A percentile compares a stretch with the other conserved stretches of the same genome.
Evolutionary conservation across 2,797 vertebrate species (phyloP).

Genomic region (Bufotes viridis): DNA sequence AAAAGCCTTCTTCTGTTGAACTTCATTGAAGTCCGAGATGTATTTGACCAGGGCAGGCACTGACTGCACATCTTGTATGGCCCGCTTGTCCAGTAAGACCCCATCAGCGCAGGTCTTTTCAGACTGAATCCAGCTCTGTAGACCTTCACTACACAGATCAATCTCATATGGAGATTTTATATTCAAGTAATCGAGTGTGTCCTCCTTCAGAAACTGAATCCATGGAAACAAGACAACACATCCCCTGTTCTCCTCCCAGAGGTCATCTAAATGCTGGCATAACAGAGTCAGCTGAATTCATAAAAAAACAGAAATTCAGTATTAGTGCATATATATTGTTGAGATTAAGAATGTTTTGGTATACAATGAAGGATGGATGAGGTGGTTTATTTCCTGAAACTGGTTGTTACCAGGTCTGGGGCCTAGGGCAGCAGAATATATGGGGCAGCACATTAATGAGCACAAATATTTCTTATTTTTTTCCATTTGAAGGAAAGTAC

Average conservation of each 20-base stretch:
- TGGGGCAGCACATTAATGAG: too few species aligned
- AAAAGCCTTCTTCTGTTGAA: constrained; percentile 87
- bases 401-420: too few species aligned
- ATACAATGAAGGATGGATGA: too few species aligned
- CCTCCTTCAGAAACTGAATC: constrained; percentile 97
- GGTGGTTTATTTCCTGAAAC: too few species aligned
- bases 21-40: constrained; percentile 90
- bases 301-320: background rate
- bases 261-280: constrained; percentile 88
- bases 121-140: constrained; percentile 67
- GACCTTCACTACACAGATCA: constrained; percentile 70
- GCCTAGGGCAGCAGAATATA: too few species aligned
- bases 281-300: constrained; percentile 84
- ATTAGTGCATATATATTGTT: background rate
- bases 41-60: constrained; percentile 82
- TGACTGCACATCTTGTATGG: constrained; percentile 82
- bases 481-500: too few species aligned
- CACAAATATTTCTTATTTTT: too few species aligned
- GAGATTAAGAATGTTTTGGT: background rate
- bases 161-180: constrained; percentile 90
- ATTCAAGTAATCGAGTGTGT: constrained; percentile 84
- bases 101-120: constrained; percentile 51
- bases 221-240: constrained; percentile 93
- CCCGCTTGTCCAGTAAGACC: constrained; percentile 71
- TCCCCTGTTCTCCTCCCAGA: constrained; percentile 90